Evolutionary conservation across 2,888 invertebrate species (phyloP).

Genomic region (Caenorhabditis imperialis): DNA sequence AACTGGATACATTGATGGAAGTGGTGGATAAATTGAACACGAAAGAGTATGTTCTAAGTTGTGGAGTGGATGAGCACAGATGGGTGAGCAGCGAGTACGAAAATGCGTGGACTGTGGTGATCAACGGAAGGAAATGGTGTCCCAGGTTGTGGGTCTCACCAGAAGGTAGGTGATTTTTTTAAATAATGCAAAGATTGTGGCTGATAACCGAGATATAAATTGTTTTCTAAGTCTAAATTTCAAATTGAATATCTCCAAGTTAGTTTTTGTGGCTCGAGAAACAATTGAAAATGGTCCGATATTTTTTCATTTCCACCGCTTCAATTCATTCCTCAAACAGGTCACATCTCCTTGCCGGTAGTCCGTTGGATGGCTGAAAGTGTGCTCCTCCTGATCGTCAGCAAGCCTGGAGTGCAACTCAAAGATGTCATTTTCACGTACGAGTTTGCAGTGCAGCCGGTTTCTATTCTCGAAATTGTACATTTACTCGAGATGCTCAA

Average conservation of each 20-base stretch:
- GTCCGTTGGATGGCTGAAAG: conserved; percentile 74
- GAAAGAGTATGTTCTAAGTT: conserved; percentile 8
- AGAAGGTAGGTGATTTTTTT: conserved; percentile 45
- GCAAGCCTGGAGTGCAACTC: conserved; percentile 66
- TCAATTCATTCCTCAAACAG: conserved; percentile 11
- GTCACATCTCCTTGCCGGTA: conserved; percentile 50
- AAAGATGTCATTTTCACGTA: conserved; percentile 64
- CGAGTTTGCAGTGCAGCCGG: conserved; percentile 71
- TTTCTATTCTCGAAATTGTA: conserved; percentile 63
- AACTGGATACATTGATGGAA: conserved; percentile 10
- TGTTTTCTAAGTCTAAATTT: too few relatives aligned
- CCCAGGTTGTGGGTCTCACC: conserved; percentile 73
- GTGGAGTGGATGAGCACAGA: conserved; percentile 69
- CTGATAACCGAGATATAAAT: too few relatives aligned
- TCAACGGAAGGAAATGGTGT: conserved; percentile 38
- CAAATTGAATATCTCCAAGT: too few relatives aligned
- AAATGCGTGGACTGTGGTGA: conserved; percentile 65
- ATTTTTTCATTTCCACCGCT: too few relatives aligned
- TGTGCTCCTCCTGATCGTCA: conserved; percentile 66
- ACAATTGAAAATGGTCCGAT: too few relatives aligned
- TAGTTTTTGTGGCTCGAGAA: not conserved
- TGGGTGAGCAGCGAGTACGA: conserved; percentile 63
- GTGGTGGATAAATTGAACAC: too few relatives aligned
- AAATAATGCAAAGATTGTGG: too few relatives aligned
- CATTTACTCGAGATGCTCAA: not conserved